Evolutionary conservation across 2,888 invertebrate genomes (phyloP).

Genomic region (Heliconius aoede): DNA sequence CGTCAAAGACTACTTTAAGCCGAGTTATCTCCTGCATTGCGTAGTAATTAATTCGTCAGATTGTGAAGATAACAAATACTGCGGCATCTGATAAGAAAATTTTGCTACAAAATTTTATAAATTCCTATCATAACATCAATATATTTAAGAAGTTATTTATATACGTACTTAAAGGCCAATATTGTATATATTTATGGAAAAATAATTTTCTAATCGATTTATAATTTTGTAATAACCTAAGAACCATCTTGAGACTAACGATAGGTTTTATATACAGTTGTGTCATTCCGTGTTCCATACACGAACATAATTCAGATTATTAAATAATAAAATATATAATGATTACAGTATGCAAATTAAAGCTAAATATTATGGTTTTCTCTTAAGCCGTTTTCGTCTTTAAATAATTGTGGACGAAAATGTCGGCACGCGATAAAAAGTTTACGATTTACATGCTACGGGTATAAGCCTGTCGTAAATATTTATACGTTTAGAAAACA

Average conservation of each 20-base stretch:
- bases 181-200: background rate
- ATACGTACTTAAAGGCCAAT: background rate
- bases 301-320: background rate
- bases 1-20: constrained; percentile 39
- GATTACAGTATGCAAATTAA: background rate
- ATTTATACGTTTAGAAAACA: constrained; percentile 33
- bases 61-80: constrained; percentile 50
- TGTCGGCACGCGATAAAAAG: constrained; percentile 26
- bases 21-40: constrained; percentile 48
- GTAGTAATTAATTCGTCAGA: constrained; percentile 50
- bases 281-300: background rate
- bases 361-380: constrained; percentile 16
- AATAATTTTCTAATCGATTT: constrained; percentile 13
- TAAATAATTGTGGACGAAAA: constrained; percentile 26
- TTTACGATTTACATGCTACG: constrained; percentile 24
- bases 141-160: background rate
- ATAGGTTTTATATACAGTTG: constrained; percentile 11
- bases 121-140: background rate
- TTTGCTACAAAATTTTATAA: constrained; percentile 24
- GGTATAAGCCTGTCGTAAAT: constrained; percentile 30
- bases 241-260: background rate
- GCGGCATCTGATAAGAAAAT: constrained; percentile 44
- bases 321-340: background rate
- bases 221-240: constrained; percentile 1
- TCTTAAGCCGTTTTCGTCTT: constrained; percentile 25